A percentile compares a stretch with the other conserved stretches of the same genome.
These are phyloP conservation scores for Drosophila tripunctata DNA, from an alignment of 2,888 invertebrate species.

Conservation along the genomic window DNA sequence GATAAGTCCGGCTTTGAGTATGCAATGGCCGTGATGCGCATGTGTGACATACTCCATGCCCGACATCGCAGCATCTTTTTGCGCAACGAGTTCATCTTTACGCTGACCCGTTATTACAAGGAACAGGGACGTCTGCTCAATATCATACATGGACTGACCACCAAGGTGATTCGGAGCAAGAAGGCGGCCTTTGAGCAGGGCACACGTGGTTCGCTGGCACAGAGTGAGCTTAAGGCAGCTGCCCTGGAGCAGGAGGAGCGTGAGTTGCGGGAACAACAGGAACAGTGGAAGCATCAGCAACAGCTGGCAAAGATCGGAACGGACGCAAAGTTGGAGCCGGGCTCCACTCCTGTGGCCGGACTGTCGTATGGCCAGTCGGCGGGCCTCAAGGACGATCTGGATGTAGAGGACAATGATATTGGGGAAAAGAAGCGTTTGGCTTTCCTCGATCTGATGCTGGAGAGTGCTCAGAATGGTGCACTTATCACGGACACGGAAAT, in stretches of 20 bases:
- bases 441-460: conserved; percentile 93
- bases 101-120: conserved; percentile 90
- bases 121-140: conserved; percentile 90
- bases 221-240: conserved; percentile 68
- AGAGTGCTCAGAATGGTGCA: conserved; percentile 90
- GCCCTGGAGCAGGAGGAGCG: conserved; percentile 58
- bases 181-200: conserved; percentile 90
- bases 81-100: conserved; percentile 91
- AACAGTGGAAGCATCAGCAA: not conserved
- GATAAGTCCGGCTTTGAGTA: conserved; percentile 93
- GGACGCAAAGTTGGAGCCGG: conserved; percentile 7
- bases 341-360: conserved; percentile 86
- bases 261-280: conserved; percentile 23
- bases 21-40: conserved; percentile 95
- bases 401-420: conserved; percentile 91
- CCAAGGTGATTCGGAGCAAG: conserved; percentile 91
- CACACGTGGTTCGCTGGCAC: conserved; percentile 85
- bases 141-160: conserved; percentile 92
- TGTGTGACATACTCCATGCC: conserved; percentile 93
- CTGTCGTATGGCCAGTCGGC: conserved; percentile 89
- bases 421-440: conserved; percentile 93
- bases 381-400: conserved; percentile 91
- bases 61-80: conserved; percentile 92
- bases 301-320: not conserved
- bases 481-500: conserved; percentile 91